Base-by-base conservation (phyloP, 2,113 vertebrate genomes). In the Myodes glareolus region DNA sequence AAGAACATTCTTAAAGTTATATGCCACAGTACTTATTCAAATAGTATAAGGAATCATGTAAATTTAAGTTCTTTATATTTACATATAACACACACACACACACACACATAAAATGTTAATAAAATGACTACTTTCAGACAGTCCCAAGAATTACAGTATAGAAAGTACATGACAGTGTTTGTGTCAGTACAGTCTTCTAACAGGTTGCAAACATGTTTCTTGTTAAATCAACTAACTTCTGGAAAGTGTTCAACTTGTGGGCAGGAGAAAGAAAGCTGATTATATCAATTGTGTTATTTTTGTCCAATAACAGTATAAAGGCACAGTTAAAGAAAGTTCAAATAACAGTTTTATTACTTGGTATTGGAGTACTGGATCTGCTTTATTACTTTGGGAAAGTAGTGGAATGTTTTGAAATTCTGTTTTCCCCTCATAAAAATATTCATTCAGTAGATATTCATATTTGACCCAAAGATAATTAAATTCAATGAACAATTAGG, bases 71-170 rank as follows among this genome's bases (percentile, higher is more conserved):
- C 7, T 58, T 91, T 77, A 13, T 75, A 92, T 77, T 78, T 50
- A 93, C 42, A 81, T 86, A 85, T 55, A n/a, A n/a, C n/a, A n/a
- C n/a, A n/a, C n/a, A n/a, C n/a, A n/a, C n/a, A n/a, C n/a, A n/a
- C 92, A 94, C 7, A 65, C 31, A 65, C 8, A 29, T 23, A 7
- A 82, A 91, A 78, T 52, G 90, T 52, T 50, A 61, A 76, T 23
- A 91, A 84, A 94, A 29, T 84, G 17, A 76, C 23, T 77, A 68
- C 11, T 84, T 82, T 87, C 78, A 93, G 68, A 92, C 85, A 96
- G 88, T 0, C 14, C 63, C 5, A 73, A 92, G 16, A 13, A 47
- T 84, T 39, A 42, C 1, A 90, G 68, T 2, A 58, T 47, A 33
- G 11, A 80, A 45, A 90, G 93, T 50, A 78, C 50, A 25, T 5